Evolutionary conservation across 2,888 invertebrate genomes (phyloP).

Genomic region (Andrena chrysosceles): DNA sequence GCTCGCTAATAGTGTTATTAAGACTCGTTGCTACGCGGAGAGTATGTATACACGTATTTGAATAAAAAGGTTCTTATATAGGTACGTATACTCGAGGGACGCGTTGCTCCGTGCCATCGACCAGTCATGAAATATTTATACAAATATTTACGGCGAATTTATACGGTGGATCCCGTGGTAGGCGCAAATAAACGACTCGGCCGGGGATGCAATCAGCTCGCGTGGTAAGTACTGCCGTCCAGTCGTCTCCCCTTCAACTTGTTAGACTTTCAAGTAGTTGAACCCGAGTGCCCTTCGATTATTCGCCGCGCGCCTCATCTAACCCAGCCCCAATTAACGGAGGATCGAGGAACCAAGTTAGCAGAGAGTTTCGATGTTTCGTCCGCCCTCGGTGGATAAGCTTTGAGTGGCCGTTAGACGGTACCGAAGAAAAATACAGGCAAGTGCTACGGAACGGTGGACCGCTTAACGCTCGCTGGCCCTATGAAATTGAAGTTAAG

Average conservation of each 20-base stretch:
- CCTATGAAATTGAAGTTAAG: conserved; percentile 3
- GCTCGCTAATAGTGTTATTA: conserved; percentile 12
- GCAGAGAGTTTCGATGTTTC: conserved; percentile 50
- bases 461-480: background rate
- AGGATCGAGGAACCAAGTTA: conserved; percentile 48
- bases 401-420: conserved; percentile 19
- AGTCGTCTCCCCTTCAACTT: conserved; percentile 44
- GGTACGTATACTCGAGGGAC: background rate
- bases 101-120: background rate
- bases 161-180: background rate
- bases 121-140: conserved; percentile 28
- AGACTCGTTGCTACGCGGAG: background rate
- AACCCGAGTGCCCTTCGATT: conserved; percentile 54
- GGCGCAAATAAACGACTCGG: conserved; percentile 19
- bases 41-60: background rate
- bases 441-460: conserved; percentile 2
- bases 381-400: conserved; percentile 21
- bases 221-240: background rate
- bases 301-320: conserved; percentile 53
- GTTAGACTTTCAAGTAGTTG: conserved; percentile 63
- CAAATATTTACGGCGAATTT: conserved; percentile 39
- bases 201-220: background rate
- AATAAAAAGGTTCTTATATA: conserved; percentile 9
- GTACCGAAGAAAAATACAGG: conserved; percentile 31
- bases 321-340: conserved; percentile 61